Base-by-base conservation (phyloP, 2,888 invertebrate genomes). In the Tenthredo livida region DNA sequence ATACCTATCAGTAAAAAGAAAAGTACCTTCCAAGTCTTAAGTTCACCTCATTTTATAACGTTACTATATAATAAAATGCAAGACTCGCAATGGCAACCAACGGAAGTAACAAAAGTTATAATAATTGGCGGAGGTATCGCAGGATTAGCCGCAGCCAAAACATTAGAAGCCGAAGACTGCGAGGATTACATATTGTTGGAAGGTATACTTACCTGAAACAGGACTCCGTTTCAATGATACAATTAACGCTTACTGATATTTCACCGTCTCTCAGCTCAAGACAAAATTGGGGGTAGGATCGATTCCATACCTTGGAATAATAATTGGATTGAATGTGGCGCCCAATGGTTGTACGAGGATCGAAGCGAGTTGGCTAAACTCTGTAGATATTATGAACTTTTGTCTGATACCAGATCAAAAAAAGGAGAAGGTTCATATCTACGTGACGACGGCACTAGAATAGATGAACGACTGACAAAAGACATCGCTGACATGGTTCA, bases 311-410 rank as follows among this genome's bases (percentile, higher is more conserved):
- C 90, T 7, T 91, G 94, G 87, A 92, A 94, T 78, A 89, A 91
- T 9, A 91, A 91, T 47, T 91, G 94, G 86, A 89, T 96, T 75
- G 96, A 96, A 90, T 88, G 94, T 33, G 96, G 96, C 1, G 96
- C 96, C 0, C 96, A 96, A 89, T 96, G 95, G 95, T 91, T 96
- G 61, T 96, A 96, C 88, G 96, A 96, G 0, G 94, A 94, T 84
- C 90, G 93, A 82, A 96, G 95, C 90, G 90, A 91, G n/a, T 90
- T 96, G 33, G 95, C 94, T 85, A 90, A 94, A 86, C 90, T 95
- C 37, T 94, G 95, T 15, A 87, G 92, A 80, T 85, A 94, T 77
- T 89, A 94, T 85, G 90, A 94, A 82, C 92, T 96, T 50, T 87
- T 95, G 17, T 93, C 94, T 7, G 89, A 93, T n/a, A 89, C 92